These are phyloP conservation scores for Solea solea DNA, from an alignment of 2,113 vertebrate genomes.

Conservation along the genomic window DNA sequence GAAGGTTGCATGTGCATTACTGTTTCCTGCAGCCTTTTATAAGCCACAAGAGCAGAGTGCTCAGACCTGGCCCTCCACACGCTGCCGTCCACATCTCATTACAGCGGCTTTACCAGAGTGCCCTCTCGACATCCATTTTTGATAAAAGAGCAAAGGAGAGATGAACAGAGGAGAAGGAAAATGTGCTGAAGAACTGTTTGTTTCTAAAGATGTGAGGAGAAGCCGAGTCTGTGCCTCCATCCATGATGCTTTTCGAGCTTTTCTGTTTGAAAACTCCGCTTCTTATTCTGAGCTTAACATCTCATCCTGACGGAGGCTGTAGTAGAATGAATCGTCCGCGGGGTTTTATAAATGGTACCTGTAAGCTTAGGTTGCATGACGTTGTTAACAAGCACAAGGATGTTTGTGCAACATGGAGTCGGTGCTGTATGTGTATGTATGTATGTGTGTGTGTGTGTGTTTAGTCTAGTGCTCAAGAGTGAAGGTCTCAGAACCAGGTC, in stretches of 20 bases:
- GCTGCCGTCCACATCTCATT: constrained; percentile 51
- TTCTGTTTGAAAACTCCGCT: too few relatives aligned
- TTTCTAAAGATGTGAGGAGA: too few relatives aligned
- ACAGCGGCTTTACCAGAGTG: constrained; percentile 35
- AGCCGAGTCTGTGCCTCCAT: too few relatives aligned
- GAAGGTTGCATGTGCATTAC: constrained; percentile 48
- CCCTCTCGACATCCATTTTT: constrained; percentile 36
- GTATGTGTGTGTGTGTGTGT: not conserved
- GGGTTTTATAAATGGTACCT: constrained; percentile 11
- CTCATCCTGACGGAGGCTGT: too few relatives aligned
- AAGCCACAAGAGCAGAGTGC: constrained; percentile 34
- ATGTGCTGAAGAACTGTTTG: not conserved
- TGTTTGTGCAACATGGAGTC: not conserved
- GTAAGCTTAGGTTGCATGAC: constrained; percentile 3
- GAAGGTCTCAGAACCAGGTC: constrained; percentile 48
- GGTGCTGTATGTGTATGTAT: not conserved
- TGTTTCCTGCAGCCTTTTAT: constrained; percentile 35
- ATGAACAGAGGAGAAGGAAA: constrained; percentile 2
- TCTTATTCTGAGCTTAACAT: too few relatives aligned
- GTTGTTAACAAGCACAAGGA: constrained; percentile 7
- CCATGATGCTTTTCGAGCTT: too few relatives aligned
- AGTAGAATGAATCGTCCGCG: not conserved
- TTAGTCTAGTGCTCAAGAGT: constrained; percentile 13
- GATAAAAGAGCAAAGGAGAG: constrained; percentile 14
- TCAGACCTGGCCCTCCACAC: constrained; percentile 21